Evolutionary conservation across 2,888 invertebrate genomes (phyloP), one percentile per base, ranked within the genome.

Genomic region (Athetis lepigone): DNA sequence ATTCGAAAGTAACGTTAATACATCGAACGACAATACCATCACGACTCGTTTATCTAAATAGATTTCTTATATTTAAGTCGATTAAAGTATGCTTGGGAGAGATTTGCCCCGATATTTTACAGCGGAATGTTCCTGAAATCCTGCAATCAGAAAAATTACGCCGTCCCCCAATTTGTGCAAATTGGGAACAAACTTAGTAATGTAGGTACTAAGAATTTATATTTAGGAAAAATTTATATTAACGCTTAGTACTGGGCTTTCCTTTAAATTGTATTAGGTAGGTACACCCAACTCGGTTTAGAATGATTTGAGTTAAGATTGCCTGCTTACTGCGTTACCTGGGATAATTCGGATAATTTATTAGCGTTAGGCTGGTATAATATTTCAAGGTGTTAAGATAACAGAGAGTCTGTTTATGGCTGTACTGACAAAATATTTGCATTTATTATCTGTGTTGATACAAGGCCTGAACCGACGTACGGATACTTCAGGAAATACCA

Each of bases 351-450:
- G 19, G 8, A 29, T 57, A 49, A 49, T 67, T 68, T 54, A 64
- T 45, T 8, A 39, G 5, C 25, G 5, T 13, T 45, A 25, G 6
- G 8, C 11, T 16, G 21, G 13, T 16, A 1, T 5, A 9, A 42
- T 19, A 68, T 43, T 43, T 60, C 36, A 50, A 69, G 46, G 36
- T 51, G 6, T 33, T 29, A 23, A 36, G 60, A 66, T 39, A 58
- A 49, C 36, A 47, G 0, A 29, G 19, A 40, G 4, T 4, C 8
- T 18, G 21, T 60, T 39, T 36, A 59, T 36, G 8, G 21, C 25
- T 9, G 18, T 19, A 16, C 18, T 57, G 16, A 40, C 29, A 40
- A 67, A 69, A 67, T 61, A 61, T 70, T 70, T 70, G 18, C 62
- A 9, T 25, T 23, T 61, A n/a, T 46, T 61, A 67, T 61, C 61